These are phyloP conservation scores for Neopelma chrysocephalum DNA, from an alignment of 2,797 vertebrate species.

Conservation along the genomic window DNA sequence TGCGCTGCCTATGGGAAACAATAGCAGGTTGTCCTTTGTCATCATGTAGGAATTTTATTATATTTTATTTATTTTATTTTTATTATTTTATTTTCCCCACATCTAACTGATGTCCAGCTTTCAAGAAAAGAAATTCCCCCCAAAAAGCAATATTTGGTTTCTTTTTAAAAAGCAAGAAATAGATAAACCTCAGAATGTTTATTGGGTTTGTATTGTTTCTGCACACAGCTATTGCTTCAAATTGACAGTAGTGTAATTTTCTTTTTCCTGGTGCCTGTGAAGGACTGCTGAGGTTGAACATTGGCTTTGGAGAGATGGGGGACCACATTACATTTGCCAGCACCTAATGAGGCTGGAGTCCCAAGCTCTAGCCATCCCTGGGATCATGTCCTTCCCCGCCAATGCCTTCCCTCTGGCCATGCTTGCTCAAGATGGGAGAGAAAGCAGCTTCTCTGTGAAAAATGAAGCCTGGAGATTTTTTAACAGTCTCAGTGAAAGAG, in stretches of 20 bases:
- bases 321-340: background rate
- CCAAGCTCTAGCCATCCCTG: background rate
- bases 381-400: fast-evolving
- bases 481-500: background rate
- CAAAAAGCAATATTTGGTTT: fast-evolving
- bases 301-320: background rate
- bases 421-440: background rate
- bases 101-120: background rate
- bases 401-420: background rate
- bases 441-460: background rate
- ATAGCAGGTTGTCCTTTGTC: background rate
- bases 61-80: background rate
- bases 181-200: background rate
- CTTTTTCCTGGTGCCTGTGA: background rate
- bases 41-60: background rate
- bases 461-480: background rate
- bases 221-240: background rate
- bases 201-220: background rate
- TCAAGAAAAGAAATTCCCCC: background rate
- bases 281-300: fast-evolving
- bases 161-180: background rate
- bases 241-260: background rate
- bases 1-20: background rate
- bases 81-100: background rate
- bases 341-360: background rate